A percentile compares a stretch with the other conserved stretches of the same genome.
Evolutionary conservation across 2,888 invertebrate species (phyloP).

Genomic region (Dichetophora obliterata): DNA sequence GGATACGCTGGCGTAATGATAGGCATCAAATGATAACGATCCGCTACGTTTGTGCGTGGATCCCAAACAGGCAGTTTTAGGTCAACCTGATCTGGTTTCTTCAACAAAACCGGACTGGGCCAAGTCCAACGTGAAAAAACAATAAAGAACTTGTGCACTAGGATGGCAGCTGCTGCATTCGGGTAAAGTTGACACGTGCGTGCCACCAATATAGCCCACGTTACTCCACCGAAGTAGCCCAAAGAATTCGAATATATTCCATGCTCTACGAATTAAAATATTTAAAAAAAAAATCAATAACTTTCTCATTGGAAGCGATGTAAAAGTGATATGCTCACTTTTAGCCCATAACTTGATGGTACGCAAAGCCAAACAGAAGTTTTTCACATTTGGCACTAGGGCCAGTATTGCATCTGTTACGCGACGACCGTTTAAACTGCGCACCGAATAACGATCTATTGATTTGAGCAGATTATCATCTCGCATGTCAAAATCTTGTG

Average conservation of each 20-base stretch:
- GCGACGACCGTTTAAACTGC: slow-evolving; percentile 93
- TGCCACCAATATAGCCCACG: slow-evolving; percentile 98
- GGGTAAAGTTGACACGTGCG: slow-evolving; percentile 96
- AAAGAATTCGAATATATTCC: slow-evolving; percentile 96
- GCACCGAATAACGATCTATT: slow-evolving; percentile 91
- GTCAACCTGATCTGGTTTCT: slow-evolving; percentile 71
- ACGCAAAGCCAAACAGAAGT: slow-evolving; percentile 89
- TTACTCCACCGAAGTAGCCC: slow-evolving; percentile 95
- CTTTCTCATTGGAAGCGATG: no score
- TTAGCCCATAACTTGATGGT: slow-evolving; percentile 98
- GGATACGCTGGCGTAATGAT: slow-evolving; percentile 98
- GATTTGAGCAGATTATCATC: slow-evolving; percentile 91
- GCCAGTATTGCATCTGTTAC: slow-evolving; percentile 96
- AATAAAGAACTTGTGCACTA: slow-evolving; percentile 95
- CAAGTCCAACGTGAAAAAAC: slow-evolving; percentile 98
- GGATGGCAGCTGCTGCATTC: slow-evolving; percentile 89
- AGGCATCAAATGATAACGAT: slow-evolving; percentile 94
- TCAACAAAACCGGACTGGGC: slow-evolving; percentile 94
- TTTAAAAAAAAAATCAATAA: slow-evolving; percentile 28
- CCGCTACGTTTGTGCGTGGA: slow-evolving; percentile 77
- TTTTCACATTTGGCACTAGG: slow-evolving; percentile 90
- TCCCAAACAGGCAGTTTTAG: no score
- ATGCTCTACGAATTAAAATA: slow-evolving; percentile 74
- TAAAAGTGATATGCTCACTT: slow-evolving; percentile 73
- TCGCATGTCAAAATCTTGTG: slow-evolving; percentile 84